Percentiles rank a stretch among this genome's conserved stretches.
Conservation (phyloP, 2,113 vertebrate species). For the Donacobius atricapilla region DNA sequence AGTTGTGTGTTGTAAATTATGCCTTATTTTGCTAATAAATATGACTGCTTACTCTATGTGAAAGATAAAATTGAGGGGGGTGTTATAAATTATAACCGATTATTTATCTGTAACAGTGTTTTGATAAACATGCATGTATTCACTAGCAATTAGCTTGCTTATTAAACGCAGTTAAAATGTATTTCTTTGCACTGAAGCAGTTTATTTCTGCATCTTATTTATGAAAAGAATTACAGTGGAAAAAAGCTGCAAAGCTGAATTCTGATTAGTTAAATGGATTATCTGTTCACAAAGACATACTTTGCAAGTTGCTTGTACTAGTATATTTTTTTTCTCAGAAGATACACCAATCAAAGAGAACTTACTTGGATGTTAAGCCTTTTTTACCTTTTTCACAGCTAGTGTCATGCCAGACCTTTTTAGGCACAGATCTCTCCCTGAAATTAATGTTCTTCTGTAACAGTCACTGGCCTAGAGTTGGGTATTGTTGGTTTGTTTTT, state of each 20-base stretch:
- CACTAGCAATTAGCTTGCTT: slow-evolving; percentile 46
- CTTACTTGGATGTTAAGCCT: background rate
- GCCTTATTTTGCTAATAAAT: slow-evolving; percentile 24
- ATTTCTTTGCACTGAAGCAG: slow-evolving; percentile 41
- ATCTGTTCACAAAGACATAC: slow-evolving; percentile 37
- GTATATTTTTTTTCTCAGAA: background rate
- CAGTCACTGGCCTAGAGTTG: background rate
- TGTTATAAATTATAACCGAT: slow-evolving; percentile 21
- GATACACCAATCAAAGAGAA: background rate
- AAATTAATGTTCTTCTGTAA: background rate
- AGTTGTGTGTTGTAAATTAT: slow-evolving; percentile 50
- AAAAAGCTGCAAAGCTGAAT: slow-evolving; percentile 39
- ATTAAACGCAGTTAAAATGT: slow-evolving; percentile 52
- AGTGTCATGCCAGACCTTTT: background rate
- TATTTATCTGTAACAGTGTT: slow-evolving; percentile 52
- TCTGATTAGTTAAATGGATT: slow-evolving; percentile 7
- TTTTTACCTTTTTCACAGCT: background rate
- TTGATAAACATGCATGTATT: slow-evolving; percentile 68
- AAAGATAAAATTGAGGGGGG: slow-evolving; percentile 14
- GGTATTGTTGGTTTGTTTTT: background rate
- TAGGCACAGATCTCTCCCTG: background rate
- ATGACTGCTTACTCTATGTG: background rate
- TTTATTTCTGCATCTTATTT: slow-evolving; percentile 49
- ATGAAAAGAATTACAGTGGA: slow-evolving; percentile 47
- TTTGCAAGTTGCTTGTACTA: background rate